These are phyloP conservation scores for Neosilurus mollespiculum DNA, from an alignment of 2,797 vertebrate species.

Conservation along the genomic window DNA sequence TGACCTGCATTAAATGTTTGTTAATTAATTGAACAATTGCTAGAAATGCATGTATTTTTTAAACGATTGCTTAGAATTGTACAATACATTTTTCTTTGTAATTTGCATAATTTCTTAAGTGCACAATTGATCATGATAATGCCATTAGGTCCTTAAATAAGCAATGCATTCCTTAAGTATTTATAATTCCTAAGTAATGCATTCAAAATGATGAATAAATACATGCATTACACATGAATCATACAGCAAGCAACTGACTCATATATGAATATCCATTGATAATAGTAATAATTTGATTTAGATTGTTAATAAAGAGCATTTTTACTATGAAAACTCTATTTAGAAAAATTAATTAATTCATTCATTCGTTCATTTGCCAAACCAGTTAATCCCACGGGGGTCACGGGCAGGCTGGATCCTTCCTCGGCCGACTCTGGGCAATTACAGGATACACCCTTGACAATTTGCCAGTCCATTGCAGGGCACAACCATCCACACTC, in stretches of 20 bases:
- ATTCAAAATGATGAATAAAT: background rate
- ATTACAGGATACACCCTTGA: no score
- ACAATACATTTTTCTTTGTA: background rate
- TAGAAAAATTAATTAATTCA: background rate
- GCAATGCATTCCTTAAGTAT: background rate
- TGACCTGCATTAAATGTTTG: background rate
- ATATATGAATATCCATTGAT: background rate
- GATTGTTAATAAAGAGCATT: background rate
- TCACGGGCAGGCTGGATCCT: no score
- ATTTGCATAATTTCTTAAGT: background rate
- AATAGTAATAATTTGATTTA: background rate
- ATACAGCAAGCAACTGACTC: background rate
- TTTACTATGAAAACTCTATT: background rate
- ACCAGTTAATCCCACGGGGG: no score
- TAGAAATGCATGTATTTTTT: background rate
- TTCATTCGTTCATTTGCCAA: no score
- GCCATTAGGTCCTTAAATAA: background rate
- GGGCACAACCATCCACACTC: no score
- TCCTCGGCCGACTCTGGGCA: no score
- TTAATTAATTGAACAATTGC: background rate
- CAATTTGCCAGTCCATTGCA: no score
- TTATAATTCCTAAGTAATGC: background rate
- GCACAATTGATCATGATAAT: background rate
- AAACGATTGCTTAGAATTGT: background rate
- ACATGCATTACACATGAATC: no score